phyloP scores from a whole-genome alignment of 2,113 vertebrate genomes.

The Manacus vitellinus region DNA sequence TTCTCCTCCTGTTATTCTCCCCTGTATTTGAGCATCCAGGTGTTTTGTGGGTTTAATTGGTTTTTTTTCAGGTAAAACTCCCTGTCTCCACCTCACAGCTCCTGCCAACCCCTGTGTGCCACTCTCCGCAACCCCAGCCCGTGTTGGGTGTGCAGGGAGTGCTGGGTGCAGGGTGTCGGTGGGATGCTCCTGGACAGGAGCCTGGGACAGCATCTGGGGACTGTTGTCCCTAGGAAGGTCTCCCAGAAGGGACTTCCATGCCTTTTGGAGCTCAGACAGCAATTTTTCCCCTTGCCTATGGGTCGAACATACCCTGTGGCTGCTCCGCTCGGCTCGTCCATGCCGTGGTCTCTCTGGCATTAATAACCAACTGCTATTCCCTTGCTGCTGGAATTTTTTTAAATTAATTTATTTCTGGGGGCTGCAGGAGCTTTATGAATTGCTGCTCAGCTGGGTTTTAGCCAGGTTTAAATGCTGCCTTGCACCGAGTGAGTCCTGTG shows the following conservation, averaged over 20 bases:
- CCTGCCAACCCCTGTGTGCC: not conserved
- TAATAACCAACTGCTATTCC: not conserved
- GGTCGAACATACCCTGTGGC: fast-evolving
- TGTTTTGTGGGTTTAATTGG: not conserved
- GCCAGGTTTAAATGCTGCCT: not conserved
- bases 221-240: not conserved
- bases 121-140: fast-evolving
- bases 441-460: not conserved
- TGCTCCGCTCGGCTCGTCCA: not conserved
- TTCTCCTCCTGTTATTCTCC: not conserved
- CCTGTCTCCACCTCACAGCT: not conserved
- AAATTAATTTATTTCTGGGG: not conserved
- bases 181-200: not conserved
- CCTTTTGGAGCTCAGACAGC: not conserved
- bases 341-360: not conserved
- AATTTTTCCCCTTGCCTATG: fast-evolving
- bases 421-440: not conserved
- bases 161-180: fast-evolving
- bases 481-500: fast-evolving
- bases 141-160: fast-evolving
- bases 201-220: not conserved
- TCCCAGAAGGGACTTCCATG: not conserved
- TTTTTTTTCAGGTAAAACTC: not conserved
- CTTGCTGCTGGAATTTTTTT: not conserved
- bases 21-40: not conserved